Evolutionary conservation across 1,140 invertebrate species (phyloP).

Genomic region (Camponotus pennsylvanicus): DNA sequence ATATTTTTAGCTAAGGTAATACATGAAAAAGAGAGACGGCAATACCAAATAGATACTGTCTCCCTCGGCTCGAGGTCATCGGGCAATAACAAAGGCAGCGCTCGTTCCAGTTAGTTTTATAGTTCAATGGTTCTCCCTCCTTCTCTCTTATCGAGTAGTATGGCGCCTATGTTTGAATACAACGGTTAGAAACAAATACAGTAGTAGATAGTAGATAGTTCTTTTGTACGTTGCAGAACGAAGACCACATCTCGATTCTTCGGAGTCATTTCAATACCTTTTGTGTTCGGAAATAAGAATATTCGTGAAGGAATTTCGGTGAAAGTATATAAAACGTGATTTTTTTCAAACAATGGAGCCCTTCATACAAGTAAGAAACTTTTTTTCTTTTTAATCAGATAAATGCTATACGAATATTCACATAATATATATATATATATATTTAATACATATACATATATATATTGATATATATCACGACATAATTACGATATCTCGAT

Average conservation of each 20-base stretch:
- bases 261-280: no score
- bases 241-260: neutral
- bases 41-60: no score
- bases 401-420: neutral
- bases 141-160: conserved; percentile 26
- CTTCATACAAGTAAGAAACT: conserved; percentile 78
- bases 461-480: neutral
- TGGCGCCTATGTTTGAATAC: conserved; percentile 78
- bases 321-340: conserved; percentile 12
- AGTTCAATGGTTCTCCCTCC: no score
- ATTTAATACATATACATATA: neutral
- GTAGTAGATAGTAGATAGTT: neutral
- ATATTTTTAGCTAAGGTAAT: no score
- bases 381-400: neutral
- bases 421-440: neutral
- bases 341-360: conserved; percentile 75
- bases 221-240: neutral
- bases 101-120: no score
- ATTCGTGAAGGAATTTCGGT: neutral
- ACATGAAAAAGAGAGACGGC: no score
- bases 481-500: neutral
- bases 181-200: conserved; percentile 73
- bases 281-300: no score
- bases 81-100: no score
- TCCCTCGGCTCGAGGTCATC: no score